A percentile compares a stretch with the other conserved stretches of the same genome.
phyloP scores from a whole-genome alignment of 2,797 vertebrate species.

The Sciurus carolinensis region DNA sequence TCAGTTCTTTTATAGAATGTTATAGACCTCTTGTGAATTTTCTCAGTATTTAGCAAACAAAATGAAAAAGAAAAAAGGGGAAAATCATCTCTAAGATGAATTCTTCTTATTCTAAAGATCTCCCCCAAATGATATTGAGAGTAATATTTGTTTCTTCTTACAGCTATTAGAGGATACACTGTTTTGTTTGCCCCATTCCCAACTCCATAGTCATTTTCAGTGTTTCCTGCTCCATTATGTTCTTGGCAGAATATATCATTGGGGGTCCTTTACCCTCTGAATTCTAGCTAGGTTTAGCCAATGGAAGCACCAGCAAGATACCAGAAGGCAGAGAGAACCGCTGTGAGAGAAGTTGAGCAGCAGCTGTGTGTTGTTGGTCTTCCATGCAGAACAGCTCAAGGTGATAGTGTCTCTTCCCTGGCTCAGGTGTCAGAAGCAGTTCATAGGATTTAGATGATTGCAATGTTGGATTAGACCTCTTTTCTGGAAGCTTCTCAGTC shows the following conservation, averaged over 20 bases:
- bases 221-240: neutral
- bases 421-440: neutral
- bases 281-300: neutral
- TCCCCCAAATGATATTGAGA: neutral
- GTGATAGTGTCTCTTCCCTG: neutral
- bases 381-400: neutral
- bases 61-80: neutral
- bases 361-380: no score
- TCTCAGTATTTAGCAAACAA: neutral
- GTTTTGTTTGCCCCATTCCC: no score
- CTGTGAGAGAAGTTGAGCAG: no score
- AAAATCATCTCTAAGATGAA: neutral
- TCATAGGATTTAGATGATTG: neutral
- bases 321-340: neutral
- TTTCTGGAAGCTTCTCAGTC: neutral
- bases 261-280: neutral
- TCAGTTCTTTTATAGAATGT: neutral
- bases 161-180: neutral
- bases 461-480: neutral
- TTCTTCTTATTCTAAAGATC: neutral
- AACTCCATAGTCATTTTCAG: neutral
- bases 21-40: neutral
- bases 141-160: neutral
- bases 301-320: neutral
- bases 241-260: neutral